Percentiles rank a stretch among this genome's conserved stretches.
Conservation (phyloP, 2,888 invertebrate species). For the Philereme vetulata region DNA sequence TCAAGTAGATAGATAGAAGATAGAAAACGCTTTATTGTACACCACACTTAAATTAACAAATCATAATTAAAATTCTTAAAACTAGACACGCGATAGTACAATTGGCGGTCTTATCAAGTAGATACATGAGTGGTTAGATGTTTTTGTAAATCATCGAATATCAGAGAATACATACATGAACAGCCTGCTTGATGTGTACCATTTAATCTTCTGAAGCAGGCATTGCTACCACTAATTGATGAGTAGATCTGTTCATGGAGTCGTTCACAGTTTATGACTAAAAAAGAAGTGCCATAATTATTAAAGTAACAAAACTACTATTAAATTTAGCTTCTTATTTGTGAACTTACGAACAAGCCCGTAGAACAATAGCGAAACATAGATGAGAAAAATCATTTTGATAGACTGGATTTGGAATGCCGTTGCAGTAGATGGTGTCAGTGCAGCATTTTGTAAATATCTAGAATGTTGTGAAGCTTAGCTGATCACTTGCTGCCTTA, state of each 20-base stretch:
- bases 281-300: constrained; percentile 28
- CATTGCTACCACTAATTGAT: constrained; percentile 86
- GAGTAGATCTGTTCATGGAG: constrained; percentile 93
- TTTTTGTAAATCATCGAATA: too few species aligned
- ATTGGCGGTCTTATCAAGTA: too few species aligned
- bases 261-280: constrained; percentile 81
- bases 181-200: constrained; percentile 98
- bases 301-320: neutral
- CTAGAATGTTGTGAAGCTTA: neutral
- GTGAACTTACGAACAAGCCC: constrained; percentile 26
- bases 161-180: constrained; percentile 87
- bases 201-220: constrained; percentile 96
- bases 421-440: neutral
- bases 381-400: constrained; percentile 18
- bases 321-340: neutral
- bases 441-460: neutral
- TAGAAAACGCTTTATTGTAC: too few species aligned
- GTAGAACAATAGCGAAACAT: constrained; percentile 18
- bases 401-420: neutral
- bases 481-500: too few species aligned
- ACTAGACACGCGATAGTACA: too few species aligned
- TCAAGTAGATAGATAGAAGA: too few species aligned
- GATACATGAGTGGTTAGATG: neutral
- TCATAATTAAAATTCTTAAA: too few species aligned
- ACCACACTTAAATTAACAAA: too few species aligned